Base-by-base conservation (phyloP, 2,888 invertebrate genomes). In the Arge pagana region DNA sequence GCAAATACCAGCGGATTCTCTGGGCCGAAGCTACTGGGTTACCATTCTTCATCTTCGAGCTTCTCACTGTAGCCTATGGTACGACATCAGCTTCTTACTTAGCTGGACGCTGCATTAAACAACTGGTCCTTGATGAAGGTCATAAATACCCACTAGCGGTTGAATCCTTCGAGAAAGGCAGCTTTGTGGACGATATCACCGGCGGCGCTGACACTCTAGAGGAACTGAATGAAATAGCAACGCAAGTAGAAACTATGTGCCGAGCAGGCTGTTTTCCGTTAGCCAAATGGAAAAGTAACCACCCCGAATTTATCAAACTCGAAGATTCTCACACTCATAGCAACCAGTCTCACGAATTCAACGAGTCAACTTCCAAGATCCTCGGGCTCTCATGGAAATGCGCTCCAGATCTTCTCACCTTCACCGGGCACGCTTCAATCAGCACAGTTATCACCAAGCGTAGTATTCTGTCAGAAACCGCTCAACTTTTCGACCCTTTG, bases 201-300 rank as follows among this genome's bases (percentile, higher is more conserved):
- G 50, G 51, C 4, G 55, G 55, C 5, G 49, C 53, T 3, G 40
- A 57, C 10, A 39, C 37, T 8, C 11, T 31, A 16, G 7, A 10
- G 3, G 13, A 33, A 3, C 40, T 30, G 13, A 23, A 10, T n/a
- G 51, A 31, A 10, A 53, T 36, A 11, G 33, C 48, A 3, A 21
- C 23, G 4, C 26, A 62, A 5, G 11, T 61, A 0, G 40, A 3
- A 0, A 16, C 28, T 2, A 19, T 61, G 2, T 55, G 55, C 51
- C 35, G 3, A 23, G 54, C 56, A 39, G 59, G 60, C 31, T 57
- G 59, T 0, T 56, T 56, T 40, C 16, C 11, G 19, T 33, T 56
- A 3, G 13, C 48, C 21, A 56, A 54, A 30, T 54, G 56, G 53
- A 31, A 52, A 0, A 37, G 48, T 11, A 56, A 48, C 2, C n/a